These are phyloP conservation scores for Oasisia sp. DNA, from an alignment of 2,888 invertebrate species.

Conservation along the genomic window DNA sequence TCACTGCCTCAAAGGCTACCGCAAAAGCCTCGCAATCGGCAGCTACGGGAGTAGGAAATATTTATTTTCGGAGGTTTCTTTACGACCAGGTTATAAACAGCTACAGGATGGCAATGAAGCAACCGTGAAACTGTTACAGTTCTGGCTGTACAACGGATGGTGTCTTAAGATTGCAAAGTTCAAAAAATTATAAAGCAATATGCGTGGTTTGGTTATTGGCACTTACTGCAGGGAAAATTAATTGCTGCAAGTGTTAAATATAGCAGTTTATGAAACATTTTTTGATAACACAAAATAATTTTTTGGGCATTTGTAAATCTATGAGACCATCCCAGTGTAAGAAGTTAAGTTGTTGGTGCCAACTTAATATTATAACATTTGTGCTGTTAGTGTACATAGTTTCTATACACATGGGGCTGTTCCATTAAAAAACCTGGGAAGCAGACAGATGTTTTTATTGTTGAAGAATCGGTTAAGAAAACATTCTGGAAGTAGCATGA, in stretches of 20 bases:
- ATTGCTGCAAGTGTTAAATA: no score
- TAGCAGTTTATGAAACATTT: no score
- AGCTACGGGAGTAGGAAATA: background rate
- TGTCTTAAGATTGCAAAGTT: no score
- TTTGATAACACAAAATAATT: no score
- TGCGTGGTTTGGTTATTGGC: no score
- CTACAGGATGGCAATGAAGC: background rate
- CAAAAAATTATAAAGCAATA: no score
- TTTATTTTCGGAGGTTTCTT: slow-evolving; percentile 6
- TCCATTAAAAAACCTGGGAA: background rate
- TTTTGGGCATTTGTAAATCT: no score
- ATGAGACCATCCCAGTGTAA: background rate
- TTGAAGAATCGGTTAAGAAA: no score
- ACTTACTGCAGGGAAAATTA: no score
- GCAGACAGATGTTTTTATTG: background rate
- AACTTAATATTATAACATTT: background rate
- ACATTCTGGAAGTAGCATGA: background rate
- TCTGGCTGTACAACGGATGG: background rate
- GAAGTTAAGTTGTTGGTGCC: background rate
- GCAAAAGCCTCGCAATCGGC: background rate
- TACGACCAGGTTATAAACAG: background rate
- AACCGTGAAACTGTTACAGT: background rate
- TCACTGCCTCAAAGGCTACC: background rate
- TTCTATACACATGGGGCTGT: background rate
- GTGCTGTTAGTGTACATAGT: background rate